Evolutionary conservation across 2,888 invertebrate genomes (phyloP).

Genomic region (Anoncus sp.): DNA sequence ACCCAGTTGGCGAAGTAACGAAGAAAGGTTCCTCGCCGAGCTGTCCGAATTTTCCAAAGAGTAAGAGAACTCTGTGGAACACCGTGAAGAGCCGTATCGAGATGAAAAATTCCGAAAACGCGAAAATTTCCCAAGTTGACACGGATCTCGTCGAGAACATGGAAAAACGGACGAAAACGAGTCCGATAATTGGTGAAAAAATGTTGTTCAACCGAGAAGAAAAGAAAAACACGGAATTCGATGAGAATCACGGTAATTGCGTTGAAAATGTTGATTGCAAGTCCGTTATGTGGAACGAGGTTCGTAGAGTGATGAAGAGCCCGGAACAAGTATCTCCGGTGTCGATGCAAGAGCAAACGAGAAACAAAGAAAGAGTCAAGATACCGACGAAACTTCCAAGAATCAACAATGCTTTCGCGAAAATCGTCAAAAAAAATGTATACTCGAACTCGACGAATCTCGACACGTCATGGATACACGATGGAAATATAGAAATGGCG

Average conservation of each 20-base stretch:
- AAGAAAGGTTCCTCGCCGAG: background rate
- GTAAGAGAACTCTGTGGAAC: slow-evolving; percentile 23
- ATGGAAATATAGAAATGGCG: slow-evolving; percentile 32
- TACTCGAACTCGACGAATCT: background rate
- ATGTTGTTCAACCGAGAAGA: too few relatives aligned
- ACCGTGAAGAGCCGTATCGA: background rate
- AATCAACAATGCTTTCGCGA: slow-evolving; percentile 15
- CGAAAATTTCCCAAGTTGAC: background rate
- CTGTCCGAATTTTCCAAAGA: slow-evolving; percentile 4
- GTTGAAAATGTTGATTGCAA: too few relatives aligned
- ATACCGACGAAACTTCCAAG: slow-evolving; percentile 5
- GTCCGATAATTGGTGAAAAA: background rate
- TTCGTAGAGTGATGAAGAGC: background rate
- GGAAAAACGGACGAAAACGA: background rate
- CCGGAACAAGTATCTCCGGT: background rate
- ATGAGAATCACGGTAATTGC: too few relatives aligned
- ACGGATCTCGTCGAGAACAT: background rate
- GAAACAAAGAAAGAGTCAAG: background rate
- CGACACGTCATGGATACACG: slow-evolving; percentile 6
- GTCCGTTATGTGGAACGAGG: slow-evolving; percentile 25
- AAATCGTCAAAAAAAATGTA: slow-evolving; percentile 20
- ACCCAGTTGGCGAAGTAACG: background rate
- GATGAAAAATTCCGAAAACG: background rate
- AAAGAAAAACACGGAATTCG: too few relatives aligned
- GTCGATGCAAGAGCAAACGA: background rate